These are phyloP conservation scores for Pharmacophagus antenor DNA, from an alignment of 2,888 invertebrate genomes.

Conservation along the genomic window DNA sequence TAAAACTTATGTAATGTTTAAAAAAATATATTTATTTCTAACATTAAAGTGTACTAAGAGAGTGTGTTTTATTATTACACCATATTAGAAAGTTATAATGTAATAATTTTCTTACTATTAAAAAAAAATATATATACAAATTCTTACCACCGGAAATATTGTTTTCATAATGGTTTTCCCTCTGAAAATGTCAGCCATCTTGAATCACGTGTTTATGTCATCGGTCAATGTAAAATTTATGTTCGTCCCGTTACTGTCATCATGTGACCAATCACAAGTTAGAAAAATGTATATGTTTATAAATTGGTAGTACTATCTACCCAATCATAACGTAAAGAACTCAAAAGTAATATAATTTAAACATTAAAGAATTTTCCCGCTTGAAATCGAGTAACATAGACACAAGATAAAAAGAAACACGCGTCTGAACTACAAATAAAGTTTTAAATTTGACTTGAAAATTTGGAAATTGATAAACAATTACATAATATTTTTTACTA, in stretches of 20 bases:
- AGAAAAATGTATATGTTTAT: slow-evolving; percentile 47
- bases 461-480: slow-evolving; percentile 26
- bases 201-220: slow-evolving; percentile 73
- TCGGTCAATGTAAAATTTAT: slow-evolving; percentile 48
- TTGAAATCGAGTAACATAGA: slow-evolving; percentile 42
- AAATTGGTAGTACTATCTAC: slow-evolving; percentile 41
- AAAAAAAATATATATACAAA: slow-evolving; percentile 34
- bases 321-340: slow-evolving; percentile 43
- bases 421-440: not conserved
- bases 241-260: slow-evolving; percentile 47
- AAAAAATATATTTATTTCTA: no score
- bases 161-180: slow-evolving; percentile 47
- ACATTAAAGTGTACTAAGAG: no score
- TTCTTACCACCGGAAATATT: slow-evolving; percentile 53
- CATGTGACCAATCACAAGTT: slow-evolving; percentile 72
- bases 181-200: slow-evolving; percentile 66
- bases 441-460: not conserved
- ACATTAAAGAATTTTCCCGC: slow-evolving; percentile 42
- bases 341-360: slow-evolving; percentile 35
- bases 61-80: no score
- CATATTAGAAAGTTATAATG: slow-evolving; percentile 1
- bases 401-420: slow-evolving; percentile 20
- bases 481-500: slow-evolving; percentile 12
- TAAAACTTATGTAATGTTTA: no score
- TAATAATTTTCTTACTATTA: not conserved